Base-by-base conservation (phyloP, 2,888 invertebrate species). In the Hypomecis punctinalis region DNA sequence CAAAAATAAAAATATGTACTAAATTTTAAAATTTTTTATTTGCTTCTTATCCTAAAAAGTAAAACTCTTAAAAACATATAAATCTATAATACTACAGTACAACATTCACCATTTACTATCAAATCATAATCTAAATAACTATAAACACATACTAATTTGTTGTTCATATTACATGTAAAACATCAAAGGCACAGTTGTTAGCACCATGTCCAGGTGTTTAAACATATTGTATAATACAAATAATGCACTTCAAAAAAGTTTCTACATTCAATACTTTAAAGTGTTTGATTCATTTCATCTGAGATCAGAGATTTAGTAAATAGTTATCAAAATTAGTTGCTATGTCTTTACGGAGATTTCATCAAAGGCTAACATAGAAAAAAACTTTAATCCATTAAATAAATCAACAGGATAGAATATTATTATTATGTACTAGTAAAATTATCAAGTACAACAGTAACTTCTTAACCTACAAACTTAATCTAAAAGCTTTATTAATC, bases 11-110 rank as follows among this genome's bases (percentile, higher is more conserved):
- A 57, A 11, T 10, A 35, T n/a, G 10, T 10, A 36, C 9, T 1
- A 6, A 0, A 35, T 35, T 5, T 35, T 40, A 40, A 48, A 48
- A n/a, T 37, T 11, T 51, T 7, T 51, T 11, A 8, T 51, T 51
- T 51, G 37, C 37, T 51, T 10, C 7, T 3, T 40, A 40, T 6
- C 9, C 7, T 11, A 51, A 37, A 11, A 11, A 49, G 5, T 49
- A 58, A n/a, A 42, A 58, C 35, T 33, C n/a, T 42, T 42, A 35
- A 48, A 52, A 46, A 54, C 7, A 5, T 48, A 61, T 42, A 47
- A 33, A 54, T 48, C 48, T 53, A 60, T 58, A 58, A 48, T 54
- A 56, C 61, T 54, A 61, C 35, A 60, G 53, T 53, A 61, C n/a
- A 54, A 58, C 45, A 53, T 66, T 53, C 46, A 61, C 47, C 53